phyloP scores from a whole-genome alignment of 2,888 invertebrate genomes.

The Xanthia icteritia region DNA sequence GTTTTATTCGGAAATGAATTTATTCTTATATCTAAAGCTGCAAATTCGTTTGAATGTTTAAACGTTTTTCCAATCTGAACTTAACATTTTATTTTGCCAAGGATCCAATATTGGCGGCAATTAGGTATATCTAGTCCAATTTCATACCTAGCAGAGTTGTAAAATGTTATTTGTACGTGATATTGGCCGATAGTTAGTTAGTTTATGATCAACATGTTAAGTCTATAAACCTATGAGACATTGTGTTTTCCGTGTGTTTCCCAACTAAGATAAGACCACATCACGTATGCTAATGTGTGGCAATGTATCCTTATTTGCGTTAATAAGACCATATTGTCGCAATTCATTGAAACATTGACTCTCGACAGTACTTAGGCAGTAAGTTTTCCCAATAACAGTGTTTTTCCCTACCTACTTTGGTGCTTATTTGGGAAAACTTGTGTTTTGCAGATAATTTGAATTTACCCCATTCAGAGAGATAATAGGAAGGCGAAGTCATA shows the following conservation, averaged over 20 bases:
- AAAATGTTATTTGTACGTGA: not conserved
- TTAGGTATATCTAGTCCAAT: not conserved
- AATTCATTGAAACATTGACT: not conserved
- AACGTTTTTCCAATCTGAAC: not conserved
- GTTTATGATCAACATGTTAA: not conserved
- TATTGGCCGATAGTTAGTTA: not conserved
- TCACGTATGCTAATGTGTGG: not conserved
- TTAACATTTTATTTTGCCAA: not conserved
- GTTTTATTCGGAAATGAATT: too few species aligned
- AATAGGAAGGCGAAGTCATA: too few species aligned
- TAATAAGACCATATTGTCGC: not conserved
- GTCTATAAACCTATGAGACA: not conserved
- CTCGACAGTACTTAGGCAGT: not conserved
- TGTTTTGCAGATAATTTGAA: not conserved
- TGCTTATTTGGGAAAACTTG: not conserved
- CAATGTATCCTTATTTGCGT: not conserved
- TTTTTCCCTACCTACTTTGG: too few species aligned
- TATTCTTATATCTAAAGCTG: not conserved
- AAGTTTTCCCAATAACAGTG: too few species aligned
- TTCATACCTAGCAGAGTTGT: not conserved
- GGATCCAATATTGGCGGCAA: not conserved
- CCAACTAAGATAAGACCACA: not conserved
- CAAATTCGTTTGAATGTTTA: not conserved
- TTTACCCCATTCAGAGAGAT: too few species aligned
- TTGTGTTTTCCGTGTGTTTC: slow-evolving; percentile 7